A percentile compares a stretch with the other conserved stretches of the same genome.
phyloP scores from a whole-genome alignment of 2,888 invertebrate genomes.

The Monoplex corrugatus region DNA sequence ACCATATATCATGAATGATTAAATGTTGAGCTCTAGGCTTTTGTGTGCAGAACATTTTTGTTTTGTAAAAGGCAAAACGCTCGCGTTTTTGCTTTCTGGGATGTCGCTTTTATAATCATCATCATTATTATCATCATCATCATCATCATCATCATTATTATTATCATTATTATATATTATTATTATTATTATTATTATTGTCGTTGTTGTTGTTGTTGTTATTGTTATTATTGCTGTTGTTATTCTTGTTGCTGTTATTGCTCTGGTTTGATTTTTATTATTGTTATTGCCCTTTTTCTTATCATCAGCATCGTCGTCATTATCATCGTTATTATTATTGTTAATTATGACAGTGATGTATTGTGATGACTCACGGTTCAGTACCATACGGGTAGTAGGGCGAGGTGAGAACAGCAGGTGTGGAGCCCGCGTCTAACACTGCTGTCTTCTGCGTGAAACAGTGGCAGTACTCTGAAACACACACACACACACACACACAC shows the following conservation, averaged over 20 bases:
- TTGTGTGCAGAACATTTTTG: too few species aligned
- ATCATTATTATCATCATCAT: background rate
- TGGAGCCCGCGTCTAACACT: conserved; percentile 40
- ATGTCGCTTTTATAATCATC: background rate
- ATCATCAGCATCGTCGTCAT: background rate
- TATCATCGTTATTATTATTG: background rate
- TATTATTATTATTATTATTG: background rate
- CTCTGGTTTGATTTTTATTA: background rate
- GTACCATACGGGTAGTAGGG: conserved; percentile 46
- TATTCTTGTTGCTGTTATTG: too few species aligned
- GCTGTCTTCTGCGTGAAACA: conserved; percentile 51
- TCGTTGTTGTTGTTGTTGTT: background rate
- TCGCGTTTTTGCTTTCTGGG: too few species aligned
- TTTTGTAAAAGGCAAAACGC: too few species aligned
- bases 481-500: background rate
- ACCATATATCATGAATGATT: too few species aligned
- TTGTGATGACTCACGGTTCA: conserved; percentile 33
- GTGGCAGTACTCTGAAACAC: conserved; percentile 49
- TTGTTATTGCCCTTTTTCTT: background rate
- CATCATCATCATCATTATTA: background rate
- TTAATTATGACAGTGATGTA: background rate
- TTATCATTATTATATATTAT: background rate
- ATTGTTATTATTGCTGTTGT: background rate
- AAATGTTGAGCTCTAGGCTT: too few species aligned
- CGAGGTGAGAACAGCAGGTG: conserved; percentile 27